A percentile compares a stretch with the other conserved stretches of the same genome.
Conservation (phyloP, 2,113 vertebrate genomes). For the Sciurus niger region DNA sequence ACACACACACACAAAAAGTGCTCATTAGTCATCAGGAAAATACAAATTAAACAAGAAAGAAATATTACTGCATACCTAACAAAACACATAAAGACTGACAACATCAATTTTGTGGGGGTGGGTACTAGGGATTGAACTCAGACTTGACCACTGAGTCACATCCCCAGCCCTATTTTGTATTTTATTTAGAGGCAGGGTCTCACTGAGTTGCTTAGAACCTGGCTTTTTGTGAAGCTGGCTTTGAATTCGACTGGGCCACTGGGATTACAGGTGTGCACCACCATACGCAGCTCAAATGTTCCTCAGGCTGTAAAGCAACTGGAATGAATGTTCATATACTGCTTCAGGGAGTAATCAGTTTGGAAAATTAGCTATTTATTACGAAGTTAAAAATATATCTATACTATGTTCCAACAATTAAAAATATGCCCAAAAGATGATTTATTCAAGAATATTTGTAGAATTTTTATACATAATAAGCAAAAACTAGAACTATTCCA, state of each 20-base stretch:
- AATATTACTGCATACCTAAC: too few relatives aligned
- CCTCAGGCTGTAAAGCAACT: not conserved
- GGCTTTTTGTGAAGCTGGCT: too few relatives aligned
- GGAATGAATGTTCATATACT: too few relatives aligned
- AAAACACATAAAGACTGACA: not conserved
- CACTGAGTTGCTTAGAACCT: too few relatives aligned
- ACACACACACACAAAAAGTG: not conserved
- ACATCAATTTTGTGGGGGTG: too few relatives aligned
- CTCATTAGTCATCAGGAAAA: not conserved
- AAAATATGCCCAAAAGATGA: not conserved
- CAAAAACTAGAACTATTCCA: not conserved
- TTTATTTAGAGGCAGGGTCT: too few relatives aligned
- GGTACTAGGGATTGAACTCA: too few relatives aligned
- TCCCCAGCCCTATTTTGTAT: too few relatives aligned
- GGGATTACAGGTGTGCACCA: too few relatives aligned
- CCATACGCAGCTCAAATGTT: not conserved
- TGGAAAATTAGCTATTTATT: not conserved
- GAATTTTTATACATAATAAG: not conserved
- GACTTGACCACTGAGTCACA: too few relatives aligned
- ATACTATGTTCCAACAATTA: not conserved
- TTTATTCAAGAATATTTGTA: not conserved
- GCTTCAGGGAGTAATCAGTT: not conserved
- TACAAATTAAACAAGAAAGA: not conserved
- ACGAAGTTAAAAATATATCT: not conserved
- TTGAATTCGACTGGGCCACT: too few relatives aligned